Evolutionary conservation across 1,140 invertebrate genomes (phyloP), one percentile per base, ranked within the genome.

Genomic region (Tetramorium parvispinum): DNA sequence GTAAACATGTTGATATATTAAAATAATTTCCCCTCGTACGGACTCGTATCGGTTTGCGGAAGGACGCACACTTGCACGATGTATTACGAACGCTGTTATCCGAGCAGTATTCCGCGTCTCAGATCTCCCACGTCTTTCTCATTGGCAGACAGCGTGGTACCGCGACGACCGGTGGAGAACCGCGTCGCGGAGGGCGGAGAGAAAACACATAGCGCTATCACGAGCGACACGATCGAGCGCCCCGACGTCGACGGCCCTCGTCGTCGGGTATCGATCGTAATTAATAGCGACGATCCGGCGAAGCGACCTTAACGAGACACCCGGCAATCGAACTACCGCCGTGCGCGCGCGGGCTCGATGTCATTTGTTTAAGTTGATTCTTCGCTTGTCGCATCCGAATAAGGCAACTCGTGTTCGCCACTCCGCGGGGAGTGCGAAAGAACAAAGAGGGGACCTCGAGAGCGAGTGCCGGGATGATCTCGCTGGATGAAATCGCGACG

Each of bases 361-460:
- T 89, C 91, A 93, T 92, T 93, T 94, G 91, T 89, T 93, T 90
- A 85, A 90, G 87, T 77, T 78, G 87, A 86, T 93, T 88, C 81
- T 87, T 32, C 90, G 78, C 68, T 85, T 88, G 85, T 86, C 88
- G 66, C 89, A 71, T 57, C 91, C 88, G 90, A 92, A 93, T 91
- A 92, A 93, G 91, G 91, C 86, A 88, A 89, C 76, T 65, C 85
- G 85, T 87, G 88, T 91, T 91, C 87, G 70, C 77, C 78, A 85
- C 88, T 89, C 87, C 43, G 88, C 87, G 87, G 87, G 87, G 91
- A 91, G 92, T 91, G 91, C 79, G 91, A 93, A 94, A 93, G 91
- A 92, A 93, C 93, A 93, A 93, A 93, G 92, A 91, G 91, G 88
- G 88, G 88, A 85, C 87, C 32, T 32, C 59, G 83, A 86, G 51